A percentile compares a stretch with the other conserved stretches of the same genome.
These are phyloP conservation scores for Nebria salina DNA, from an alignment of 2,888 invertebrate species.

Conservation along the genomic window DNA sequence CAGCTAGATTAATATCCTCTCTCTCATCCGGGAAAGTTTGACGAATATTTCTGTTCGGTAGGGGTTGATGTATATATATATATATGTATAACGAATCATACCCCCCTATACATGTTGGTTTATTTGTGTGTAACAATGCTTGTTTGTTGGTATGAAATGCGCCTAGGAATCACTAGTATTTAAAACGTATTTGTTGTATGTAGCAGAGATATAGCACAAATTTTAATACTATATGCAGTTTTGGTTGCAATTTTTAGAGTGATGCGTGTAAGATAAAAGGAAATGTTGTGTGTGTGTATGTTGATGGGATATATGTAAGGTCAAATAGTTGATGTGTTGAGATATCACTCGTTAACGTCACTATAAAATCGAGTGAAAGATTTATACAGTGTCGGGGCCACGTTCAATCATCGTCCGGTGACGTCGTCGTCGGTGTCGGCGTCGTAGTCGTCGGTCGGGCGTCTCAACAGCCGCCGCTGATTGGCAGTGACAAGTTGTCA, in stretches of 20 bases:
- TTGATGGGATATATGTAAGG: neutral
- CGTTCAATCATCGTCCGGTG: slow-evolving; percentile 43
- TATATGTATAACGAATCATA: neutral
- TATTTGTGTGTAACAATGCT: too few species aligned
- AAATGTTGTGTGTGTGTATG: neutral
- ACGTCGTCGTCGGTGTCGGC: slow-evolving; percentile 2
- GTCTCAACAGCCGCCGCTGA: slow-evolving; percentile 47
- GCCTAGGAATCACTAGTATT: too few species aligned
- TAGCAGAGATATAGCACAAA: too few species aligned
- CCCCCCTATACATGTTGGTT: neutral
- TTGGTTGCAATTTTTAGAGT: too few species aligned
- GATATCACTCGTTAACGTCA: slow-evolving; percentile 44
- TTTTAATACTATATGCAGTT: too few species aligned
- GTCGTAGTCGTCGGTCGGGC: slow-evolving; percentile 6
- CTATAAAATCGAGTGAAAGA: slow-evolving; percentile 45
- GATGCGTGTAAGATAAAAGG: too few species aligned
- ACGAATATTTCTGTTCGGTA: slow-evolving; percentile 26
- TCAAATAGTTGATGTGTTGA: slow-evolving; percentile 13
- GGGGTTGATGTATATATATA: neutral
- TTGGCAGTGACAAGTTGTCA: slow-evolving; percentile 58
- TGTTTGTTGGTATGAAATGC: too few species aligned
- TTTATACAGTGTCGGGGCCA: slow-evolving; percentile 44
- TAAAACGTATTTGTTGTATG: too few species aligned
- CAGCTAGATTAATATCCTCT: slow-evolving; percentile 42
- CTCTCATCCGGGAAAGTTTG: slow-evolving; percentile 38